phyloP scores from a whole-genome alignment of 2,113 vertebrate species.

The Grammomys dolichurus region DNA sequence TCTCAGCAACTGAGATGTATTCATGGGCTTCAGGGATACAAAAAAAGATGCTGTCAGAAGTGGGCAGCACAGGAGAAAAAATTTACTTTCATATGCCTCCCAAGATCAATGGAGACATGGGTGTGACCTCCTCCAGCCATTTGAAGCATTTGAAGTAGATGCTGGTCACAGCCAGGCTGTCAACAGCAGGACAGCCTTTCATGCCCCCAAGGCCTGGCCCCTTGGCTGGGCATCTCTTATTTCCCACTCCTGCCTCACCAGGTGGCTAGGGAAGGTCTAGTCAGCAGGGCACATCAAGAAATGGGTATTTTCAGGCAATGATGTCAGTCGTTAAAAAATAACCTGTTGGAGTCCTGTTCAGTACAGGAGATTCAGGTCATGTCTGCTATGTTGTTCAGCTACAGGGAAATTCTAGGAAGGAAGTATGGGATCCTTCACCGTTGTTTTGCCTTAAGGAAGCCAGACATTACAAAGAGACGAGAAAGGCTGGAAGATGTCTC shows the following conservation, averaged over 20 bases:
- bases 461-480: not conserved
- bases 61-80: accelerated
- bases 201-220: accelerated
- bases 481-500: not conserved
- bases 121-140: accelerated
- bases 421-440: not conserved
- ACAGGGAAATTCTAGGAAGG: not conserved
- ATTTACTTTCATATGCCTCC: not conserved
- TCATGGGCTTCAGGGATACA: too few relatives aligned
- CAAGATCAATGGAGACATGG: not conserved
- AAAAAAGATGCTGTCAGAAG: not conserved
- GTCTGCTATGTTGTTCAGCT: accelerated
- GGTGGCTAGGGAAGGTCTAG: not conserved
- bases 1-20: not conserved
- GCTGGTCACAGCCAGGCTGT: too few relatives aligned
- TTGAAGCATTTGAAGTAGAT: not conserved
- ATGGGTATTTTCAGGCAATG: not conserved
- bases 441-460: not conserved
- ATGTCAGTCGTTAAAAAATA: not conserved
- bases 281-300: not conserved
- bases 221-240: accelerated
- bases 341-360: not conserved
- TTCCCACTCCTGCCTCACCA: not conserved
- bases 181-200: not conserved
- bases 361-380: accelerated